Conservation (phyloP, 2,113 vertebrate species). For the Polypterus bichir region DNA sequence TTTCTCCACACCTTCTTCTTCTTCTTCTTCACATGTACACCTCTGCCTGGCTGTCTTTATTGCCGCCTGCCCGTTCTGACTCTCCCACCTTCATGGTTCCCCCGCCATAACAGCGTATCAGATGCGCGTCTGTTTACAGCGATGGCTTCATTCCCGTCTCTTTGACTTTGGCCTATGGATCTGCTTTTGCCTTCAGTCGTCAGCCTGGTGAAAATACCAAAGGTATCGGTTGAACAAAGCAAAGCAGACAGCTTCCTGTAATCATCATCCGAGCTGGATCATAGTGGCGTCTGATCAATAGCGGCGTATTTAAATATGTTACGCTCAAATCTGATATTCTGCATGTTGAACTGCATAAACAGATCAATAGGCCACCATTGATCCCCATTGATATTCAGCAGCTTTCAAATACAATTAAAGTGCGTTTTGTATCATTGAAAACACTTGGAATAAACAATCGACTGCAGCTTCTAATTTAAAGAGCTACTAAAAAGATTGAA, state of each 20-base stretch:
- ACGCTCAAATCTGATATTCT: constrained; percentile 63
- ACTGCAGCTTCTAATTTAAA: constrained; percentile 43
- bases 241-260: constrained; percentile 53
- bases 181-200: constrained; percentile 19
- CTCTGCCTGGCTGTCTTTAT: too few species aligned
- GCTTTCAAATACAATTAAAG: constrained; percentile 76
- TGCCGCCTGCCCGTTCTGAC: too few species aligned
- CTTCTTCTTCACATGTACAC: too few species aligned
- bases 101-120: constrained; percentile 2
- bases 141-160: constrained; percentile 1
- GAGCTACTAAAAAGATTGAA: constrained; percentile 41
- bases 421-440: constrained; percentile 41
- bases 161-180: constrained; percentile 16
- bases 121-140: constrained; percentile 3
- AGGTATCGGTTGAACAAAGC: constrained; percentile 30
- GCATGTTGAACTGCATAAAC: constrained; percentile 58
- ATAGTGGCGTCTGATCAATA: constrained; percentile 65
- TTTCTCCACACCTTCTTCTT: too few species aligned
- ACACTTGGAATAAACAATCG: constrained; percentile 43
- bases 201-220: constrained; percentile 19
- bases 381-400: constrained; percentile 59
- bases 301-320: constrained; percentile 72
- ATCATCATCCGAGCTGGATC: constrained; percentile 64
- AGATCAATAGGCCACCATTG: constrained; percentile 63
- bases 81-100: not conserved